phyloP scores from a whole-genome alignment of 1,140 invertebrate species.

The Drosophila triauraria region DNA sequence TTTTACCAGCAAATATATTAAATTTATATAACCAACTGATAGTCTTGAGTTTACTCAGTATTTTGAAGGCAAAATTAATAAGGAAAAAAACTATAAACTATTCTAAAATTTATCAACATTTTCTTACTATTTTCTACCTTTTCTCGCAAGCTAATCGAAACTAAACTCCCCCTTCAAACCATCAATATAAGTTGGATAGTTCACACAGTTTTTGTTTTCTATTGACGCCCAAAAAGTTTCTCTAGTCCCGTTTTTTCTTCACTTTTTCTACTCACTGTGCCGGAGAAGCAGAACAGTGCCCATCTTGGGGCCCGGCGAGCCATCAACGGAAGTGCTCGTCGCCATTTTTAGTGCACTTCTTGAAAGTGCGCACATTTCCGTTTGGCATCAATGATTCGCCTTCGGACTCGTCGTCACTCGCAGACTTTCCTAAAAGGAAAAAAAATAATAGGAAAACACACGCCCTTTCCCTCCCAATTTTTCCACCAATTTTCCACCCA shows the following conservation, averaged over 20 bases:
- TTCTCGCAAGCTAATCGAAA: too few relatives aligned
- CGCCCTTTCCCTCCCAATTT: neutral
- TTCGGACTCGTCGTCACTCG: conserved; percentile 13
- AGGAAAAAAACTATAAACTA: too few relatives aligned
- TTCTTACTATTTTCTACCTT: too few relatives aligned
- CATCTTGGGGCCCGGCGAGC: conserved; percentile 47
- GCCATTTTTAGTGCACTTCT: conserved; percentile 84
- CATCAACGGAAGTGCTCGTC: conserved; percentile 81
- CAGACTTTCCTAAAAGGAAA: too few relatives aligned
- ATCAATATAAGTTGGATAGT: conserved; percentile 17
- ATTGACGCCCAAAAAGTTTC: conserved; percentile 15
- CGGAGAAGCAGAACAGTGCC: conserved; percentile 23
- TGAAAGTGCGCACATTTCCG: conserved; percentile 82
- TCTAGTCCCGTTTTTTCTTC: neutral
- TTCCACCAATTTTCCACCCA: neutral
- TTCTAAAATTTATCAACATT: too few relatives aligned
- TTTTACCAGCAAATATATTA: too few relatives aligned
- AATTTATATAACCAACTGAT: too few relatives aligned
- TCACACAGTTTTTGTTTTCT: conserved; percentile 11
- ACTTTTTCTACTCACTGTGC: conserved; percentile 14
- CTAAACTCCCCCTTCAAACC: neutral
- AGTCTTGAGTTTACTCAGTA: too few relatives aligned
- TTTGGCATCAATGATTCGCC: conserved; percentile 80
- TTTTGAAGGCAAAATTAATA: too few relatives aligned
- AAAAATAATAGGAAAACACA: too few relatives aligned